Conservation (phyloP, 2,113 vertebrate species). For the Gallinago undulata region DNA sequence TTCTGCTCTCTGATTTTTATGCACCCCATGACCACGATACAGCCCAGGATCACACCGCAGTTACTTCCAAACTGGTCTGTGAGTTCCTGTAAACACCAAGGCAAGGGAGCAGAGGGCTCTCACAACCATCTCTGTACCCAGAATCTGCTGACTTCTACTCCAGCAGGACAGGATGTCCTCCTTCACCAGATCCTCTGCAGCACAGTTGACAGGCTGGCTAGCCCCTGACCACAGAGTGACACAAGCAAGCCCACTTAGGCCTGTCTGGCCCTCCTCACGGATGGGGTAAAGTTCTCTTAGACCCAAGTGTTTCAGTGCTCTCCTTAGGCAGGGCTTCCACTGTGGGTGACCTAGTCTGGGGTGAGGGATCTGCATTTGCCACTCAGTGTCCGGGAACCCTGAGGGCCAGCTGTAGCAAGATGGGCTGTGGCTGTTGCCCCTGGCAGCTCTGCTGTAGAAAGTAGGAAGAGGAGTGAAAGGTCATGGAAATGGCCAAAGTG, state of each 20-base stretch:
- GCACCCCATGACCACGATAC: no score
- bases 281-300: not conserved
- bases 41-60: not conserved
- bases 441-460: not conserved
- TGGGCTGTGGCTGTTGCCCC: fast-evolving
- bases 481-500: not conserved
- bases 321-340: not conserved
- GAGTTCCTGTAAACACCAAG: not conserved
- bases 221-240: not conserved
- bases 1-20: not conserved
- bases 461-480: not conserved
- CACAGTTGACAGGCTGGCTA: not conserved
- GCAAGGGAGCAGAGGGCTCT: not conserved
- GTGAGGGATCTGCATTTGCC: not conserved
- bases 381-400: fast-evolving
- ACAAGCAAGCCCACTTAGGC: not conserved
- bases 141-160: not conserved
- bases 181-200: not conserved
- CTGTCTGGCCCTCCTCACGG: not conserved
- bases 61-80: not conserved
- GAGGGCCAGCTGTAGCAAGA: not conserved
- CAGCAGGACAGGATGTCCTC: not conserved
- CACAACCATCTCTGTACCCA: not conserved
- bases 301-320: fast-evolving
- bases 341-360: no score